Conservation (phyloP, 2,797 vertebrate species). For the Leucoraja ocellata region DNA sequence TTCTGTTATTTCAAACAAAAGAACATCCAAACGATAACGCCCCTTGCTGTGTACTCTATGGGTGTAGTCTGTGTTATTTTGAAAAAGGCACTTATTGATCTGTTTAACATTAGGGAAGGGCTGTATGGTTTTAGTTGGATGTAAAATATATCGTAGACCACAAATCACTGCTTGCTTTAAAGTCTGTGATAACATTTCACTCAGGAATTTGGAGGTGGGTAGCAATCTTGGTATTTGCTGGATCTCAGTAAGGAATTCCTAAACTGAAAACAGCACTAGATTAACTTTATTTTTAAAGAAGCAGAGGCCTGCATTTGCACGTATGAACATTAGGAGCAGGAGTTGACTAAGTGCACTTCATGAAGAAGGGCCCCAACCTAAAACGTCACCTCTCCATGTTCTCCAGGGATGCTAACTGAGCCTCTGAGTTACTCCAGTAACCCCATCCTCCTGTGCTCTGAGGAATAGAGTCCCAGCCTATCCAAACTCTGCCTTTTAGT, state of each 20-base stretch:
- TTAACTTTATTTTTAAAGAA: background rate
- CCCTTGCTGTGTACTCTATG: background rate
- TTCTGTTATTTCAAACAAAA: background rate
- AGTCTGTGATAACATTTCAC: background rate
- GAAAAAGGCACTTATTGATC: slow-evolving; percentile 24
- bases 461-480: no score
- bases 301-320: no score
- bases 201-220: background rate
- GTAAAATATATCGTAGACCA: background rate
- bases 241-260: background rate
- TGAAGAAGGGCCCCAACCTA: no score
- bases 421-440: no score
- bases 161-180: background rate
- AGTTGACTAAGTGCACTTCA: no score
- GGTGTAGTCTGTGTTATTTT: background rate
- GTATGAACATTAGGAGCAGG: no score
- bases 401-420: no score
- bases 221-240: background rate
- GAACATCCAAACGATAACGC: background rate
- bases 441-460: no score
- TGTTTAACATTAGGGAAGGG: slow-evolving; percentile 33
- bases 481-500: no score
- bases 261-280: background rate
- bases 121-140: background rate
- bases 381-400: no score